Conservation (phyloP, 2,888 invertebrate species). For the Euphydryas editha region DNA sequence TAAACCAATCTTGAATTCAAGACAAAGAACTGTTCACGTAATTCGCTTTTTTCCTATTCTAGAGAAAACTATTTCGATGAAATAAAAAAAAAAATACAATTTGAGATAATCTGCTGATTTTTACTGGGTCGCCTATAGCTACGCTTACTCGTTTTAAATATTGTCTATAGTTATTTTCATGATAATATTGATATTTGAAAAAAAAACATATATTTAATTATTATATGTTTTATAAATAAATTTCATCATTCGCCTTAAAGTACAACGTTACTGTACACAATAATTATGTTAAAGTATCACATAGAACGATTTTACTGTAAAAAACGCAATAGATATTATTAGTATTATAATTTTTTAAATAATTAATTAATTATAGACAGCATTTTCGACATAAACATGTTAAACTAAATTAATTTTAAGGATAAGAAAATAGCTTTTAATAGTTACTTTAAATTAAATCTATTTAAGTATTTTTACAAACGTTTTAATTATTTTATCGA, state of each 20-base stretch:
- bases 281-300: neutral
- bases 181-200: neutral
- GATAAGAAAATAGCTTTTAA: neutral
- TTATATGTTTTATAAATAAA: constrained; percentile 10
- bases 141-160: neutral
- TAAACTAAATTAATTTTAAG: neutral
- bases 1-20: no score
- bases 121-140: no score
- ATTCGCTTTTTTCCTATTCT: no score
- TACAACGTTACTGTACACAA: neutral
- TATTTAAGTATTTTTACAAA: constrained; percentile 9
- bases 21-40: no score
- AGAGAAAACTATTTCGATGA: no score
- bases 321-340: neutral
- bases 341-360: no score
- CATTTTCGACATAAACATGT: neutral
- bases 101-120: no score
- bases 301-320: neutral
- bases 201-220: neutral
- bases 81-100: no score
- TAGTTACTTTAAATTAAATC: neutral
- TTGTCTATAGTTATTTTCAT: neutral
- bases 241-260: constrained; percentile 8
- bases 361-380: neutral
- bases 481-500: neutral